Conservation (phyloP, 2,797 vertebrate genomes). For the Pseudochirops cupreus region DNA sequence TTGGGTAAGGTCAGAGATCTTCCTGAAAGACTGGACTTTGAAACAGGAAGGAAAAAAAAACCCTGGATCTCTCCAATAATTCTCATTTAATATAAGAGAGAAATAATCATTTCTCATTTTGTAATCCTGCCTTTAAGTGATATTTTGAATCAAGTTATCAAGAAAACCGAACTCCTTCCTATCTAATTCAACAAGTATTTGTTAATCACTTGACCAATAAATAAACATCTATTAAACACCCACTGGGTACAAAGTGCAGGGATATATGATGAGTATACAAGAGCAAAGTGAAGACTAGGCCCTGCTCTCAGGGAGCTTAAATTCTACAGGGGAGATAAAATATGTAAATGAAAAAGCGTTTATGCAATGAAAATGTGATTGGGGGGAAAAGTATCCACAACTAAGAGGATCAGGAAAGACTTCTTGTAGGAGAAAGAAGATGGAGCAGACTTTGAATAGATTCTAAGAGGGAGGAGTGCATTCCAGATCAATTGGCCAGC, state of each 20-base stretch:
- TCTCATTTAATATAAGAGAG: background rate
- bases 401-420: background rate
- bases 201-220: background rate
- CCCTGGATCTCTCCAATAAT: background rate
- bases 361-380: background rate
- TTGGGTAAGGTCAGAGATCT: background rate
- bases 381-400: background rate
- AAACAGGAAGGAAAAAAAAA: background rate
- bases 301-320: background rate
- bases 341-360: background rate
- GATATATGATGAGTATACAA: background rate
- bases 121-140: background rate
- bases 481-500: background rate
- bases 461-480: background rate
- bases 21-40: background rate
- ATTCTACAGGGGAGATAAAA: background rate
- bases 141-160: background rate
- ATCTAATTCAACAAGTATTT: background rate
- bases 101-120: background rate
- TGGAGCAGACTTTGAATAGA: background rate
- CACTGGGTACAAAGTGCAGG: background rate
- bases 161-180: background rate
- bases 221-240: background rate
- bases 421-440: background rate
- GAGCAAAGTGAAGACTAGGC: background rate